Conservation (phyloP, 2,888 invertebrate genomes). For the Papilio elwesi region DNA sequence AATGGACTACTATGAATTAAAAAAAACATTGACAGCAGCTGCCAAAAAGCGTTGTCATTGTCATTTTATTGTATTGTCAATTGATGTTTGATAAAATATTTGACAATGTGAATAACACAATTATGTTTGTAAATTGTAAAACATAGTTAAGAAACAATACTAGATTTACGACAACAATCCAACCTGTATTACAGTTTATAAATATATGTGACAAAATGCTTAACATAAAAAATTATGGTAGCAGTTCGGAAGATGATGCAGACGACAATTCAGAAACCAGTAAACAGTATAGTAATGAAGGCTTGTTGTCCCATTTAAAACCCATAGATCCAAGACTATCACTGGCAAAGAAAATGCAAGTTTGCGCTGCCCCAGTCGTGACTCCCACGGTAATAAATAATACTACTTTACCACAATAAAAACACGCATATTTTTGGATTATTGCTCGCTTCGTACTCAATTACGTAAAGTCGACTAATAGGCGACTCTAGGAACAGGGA, state of each 20-base stretch:
- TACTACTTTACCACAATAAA: not conserved
- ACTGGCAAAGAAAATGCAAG: conserved; percentile 85
- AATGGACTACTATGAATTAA: no score
- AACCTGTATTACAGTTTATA: conserved; percentile 20
- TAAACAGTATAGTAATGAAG: conserved; percentile 70
- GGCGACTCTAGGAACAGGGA: no score
- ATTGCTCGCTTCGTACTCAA: not conserved
- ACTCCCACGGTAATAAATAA: conserved; percentile 87
- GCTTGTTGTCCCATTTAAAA: conserved; percentile 79
- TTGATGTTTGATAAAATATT: not conserved
- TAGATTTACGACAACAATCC: not conserved
- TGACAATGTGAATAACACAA: conserved; percentile 9
- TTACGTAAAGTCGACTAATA: no score
- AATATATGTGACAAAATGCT: conserved; percentile 80
- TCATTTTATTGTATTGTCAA: not conserved
- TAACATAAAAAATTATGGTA: conserved; percentile 89
- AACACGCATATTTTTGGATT: not conserved
- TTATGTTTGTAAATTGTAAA: not conserved
- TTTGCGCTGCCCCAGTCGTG: conserved; percentile 93
- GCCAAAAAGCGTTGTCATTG: not conserved
- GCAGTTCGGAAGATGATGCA: conserved; percentile 88
- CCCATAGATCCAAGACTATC: conserved; percentile 84
- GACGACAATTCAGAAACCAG: conserved; percentile 71
- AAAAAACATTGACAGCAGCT: no score
- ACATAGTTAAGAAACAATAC: not conserved